phyloP scores from a whole-genome alignment of 2,888 invertebrate genomes.

The Sthenelais limicola region DNA sequence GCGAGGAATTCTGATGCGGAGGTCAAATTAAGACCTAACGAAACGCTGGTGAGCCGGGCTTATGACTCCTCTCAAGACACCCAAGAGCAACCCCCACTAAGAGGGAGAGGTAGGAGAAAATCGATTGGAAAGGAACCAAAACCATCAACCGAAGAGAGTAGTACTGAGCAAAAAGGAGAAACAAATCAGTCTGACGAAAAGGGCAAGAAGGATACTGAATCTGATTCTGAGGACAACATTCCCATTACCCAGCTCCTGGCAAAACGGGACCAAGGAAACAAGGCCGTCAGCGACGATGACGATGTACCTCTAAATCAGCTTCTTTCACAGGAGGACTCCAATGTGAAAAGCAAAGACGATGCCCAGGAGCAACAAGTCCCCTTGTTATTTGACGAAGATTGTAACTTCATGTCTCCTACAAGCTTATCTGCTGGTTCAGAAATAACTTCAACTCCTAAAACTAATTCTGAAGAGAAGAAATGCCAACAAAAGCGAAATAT shows the following conservation, averaged over 20 bases:
- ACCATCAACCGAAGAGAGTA: not conserved
- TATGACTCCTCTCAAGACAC: not conserved
- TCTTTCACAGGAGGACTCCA: constrained; percentile 1
- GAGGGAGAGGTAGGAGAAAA: not conserved
- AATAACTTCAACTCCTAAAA: constrained; percentile 26
- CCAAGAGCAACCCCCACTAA: not conserved
- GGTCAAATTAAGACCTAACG: not conserved
- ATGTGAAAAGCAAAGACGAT: too few relatives aligned
- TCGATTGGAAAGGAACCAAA: not conserved
- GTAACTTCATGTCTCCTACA: constrained; percentile 2
- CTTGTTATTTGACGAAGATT: not conserved
- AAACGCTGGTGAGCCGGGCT: not conserved
- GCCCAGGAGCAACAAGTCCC: not conserved
- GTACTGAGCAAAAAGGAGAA: not conserved
- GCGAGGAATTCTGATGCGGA: not conserved
- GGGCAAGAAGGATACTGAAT: constrained; percentile 23
- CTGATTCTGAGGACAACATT: constrained; percentile 41
- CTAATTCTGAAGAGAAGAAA: not conserved
- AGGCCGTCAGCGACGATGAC: not conserved
- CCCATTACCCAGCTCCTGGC: constrained; percentile 3
- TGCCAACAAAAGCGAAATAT: not conserved
- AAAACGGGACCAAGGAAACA: not conserved
- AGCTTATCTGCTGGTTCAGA: constrained; percentile 6
- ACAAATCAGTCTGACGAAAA: not conserved
- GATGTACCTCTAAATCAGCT: not conserved